Evolutionary conservation across 2,113 vertebrate species (phyloP), one percentile per base, ranked within the genome.

Genomic region (Montifringilla adamsi): DNA sequence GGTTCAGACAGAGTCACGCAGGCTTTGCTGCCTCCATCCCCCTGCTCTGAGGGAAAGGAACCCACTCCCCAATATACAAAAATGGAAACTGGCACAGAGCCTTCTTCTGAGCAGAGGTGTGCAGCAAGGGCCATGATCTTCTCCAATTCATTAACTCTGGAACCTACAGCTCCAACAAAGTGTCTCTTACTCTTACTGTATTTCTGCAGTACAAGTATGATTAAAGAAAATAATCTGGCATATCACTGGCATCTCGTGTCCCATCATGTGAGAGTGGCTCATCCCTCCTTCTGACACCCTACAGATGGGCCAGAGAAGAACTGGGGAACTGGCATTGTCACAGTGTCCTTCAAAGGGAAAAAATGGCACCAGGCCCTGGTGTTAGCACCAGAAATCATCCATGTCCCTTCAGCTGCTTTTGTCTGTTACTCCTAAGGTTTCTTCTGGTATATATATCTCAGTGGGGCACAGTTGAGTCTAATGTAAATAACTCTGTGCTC

Each of bases 401-500:
- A 3, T 7, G 35, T n/a, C n/a, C 76, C n/a, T 83, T 75, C 52
- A 67, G 22, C 22, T 88, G 47, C 16, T 76, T 70, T 82, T 86
- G 88, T 33, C 63, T 76, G 3, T 69, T 67, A 13, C 27, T 86
- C 27, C 39, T 63, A 15, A 26, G 50, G 31, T 88, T 85, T 81
- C 47, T 70, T 50, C n/a, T 6, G 28, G 76, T 72, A 10, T 14
- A 64, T 56, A 28, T 26, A 82, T 58, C 35, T 91, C 63, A n/a
- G 66, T 52, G 63, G 15, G 52, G 39, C 88, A 86, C 76, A 84
- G 73, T 84, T 90, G 79, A 53, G 37, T 23, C 79, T 83, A 76
- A 75, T 75, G 79, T 91, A 95, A 95, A 87, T 80, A 94, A 78
- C 49, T 79, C 75, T 52, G 50, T 69, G 39, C 43, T 95, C 63